These are phyloP conservation scores for Chloropsis hardwickii DNA, from an alignment of 2,113 vertebrate genomes.

Conservation along the genomic window DNA sequence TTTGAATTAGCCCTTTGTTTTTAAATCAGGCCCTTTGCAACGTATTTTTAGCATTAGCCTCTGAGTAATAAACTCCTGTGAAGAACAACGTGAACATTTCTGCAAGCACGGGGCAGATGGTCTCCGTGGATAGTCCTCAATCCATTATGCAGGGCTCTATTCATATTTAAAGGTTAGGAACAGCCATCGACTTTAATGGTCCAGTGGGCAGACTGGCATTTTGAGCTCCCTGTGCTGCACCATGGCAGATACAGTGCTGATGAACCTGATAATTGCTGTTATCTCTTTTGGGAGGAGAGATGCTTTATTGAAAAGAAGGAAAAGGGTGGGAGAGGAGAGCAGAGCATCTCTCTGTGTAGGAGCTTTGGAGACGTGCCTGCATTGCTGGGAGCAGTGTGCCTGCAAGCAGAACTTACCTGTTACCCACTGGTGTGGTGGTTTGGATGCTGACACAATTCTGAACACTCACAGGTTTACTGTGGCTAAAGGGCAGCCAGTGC, in stretches of 20 bases:
- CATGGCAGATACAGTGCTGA: background rate
- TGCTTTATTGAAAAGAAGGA: background rate
- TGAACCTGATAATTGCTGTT: background rate
- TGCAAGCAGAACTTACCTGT: background rate
- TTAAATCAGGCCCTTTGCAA: background rate
- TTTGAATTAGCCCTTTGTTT: background rate
- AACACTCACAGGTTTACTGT: background rate
- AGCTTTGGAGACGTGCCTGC: background rate
- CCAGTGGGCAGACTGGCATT: background rate
- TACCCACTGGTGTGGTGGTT: background rate
- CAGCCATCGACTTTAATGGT: background rate
- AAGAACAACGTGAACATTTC: background rate
- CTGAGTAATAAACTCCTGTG: background rate
- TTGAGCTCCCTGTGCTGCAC: background rate
- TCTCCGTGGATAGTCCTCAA: background rate
- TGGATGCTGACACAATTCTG: background rate
- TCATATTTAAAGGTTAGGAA: conserved; percentile 16
- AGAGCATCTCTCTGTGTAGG: background rate
- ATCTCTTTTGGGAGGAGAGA: background rate
- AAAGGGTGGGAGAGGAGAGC: background rate
- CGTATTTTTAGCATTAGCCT: background rate
- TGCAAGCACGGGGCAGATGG: background rate
- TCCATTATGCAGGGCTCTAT: background rate
- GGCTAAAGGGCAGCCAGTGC: background rate
- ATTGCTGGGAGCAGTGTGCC: fast-evolving